Evolutionary conservation across 2,888 invertebrate genomes (phyloP).

Genomic region (Drosophila mimetica): DNA sequence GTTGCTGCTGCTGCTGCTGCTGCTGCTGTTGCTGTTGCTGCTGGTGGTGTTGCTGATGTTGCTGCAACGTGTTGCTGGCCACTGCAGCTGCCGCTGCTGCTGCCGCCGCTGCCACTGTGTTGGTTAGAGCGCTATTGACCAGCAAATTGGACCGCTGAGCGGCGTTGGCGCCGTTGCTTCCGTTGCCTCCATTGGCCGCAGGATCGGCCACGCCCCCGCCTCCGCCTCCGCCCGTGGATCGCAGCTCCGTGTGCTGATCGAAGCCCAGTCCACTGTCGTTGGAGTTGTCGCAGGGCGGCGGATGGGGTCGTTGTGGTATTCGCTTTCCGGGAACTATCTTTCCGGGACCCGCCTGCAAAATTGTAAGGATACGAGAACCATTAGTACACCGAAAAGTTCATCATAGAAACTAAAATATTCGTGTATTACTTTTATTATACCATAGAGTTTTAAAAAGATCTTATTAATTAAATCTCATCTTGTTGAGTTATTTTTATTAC

Average conservation of each 20-base stretch:
- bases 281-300: conserved; percentile 92
- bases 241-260: conserved; percentile 89
- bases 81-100: conserved; percentile 61
- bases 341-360: conserved; percentile 80
- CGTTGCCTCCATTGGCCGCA: not conserved
- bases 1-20: conserved; percentile 55
- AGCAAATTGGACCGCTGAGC: conserved; percentile 53
- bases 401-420: no score
- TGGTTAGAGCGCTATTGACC: conserved; percentile 57
- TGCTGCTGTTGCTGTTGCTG: conserved; percentile 57
- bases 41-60: conserved; percentile 56
- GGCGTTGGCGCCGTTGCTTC: conserved; percentile 24
- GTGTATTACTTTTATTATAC: no score
- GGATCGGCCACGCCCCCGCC: conserved; percentile 34
- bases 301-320: conserved; percentile 83
- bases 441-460: no score
- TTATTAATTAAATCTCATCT: no score
- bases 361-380: no score
- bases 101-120: conserved; percentile 56
- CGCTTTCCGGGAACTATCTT: conserved; percentile 84
- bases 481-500: no score
- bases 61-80: conserved; percentile 64
- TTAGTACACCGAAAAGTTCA: no score
- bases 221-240: conserved; percentile 64
- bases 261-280: conserved; percentile 95